These are phyloP conservation scores for Gymnodraco acuticeps DNA, from an alignment of 2,797 vertebrate species.

Conservation along the genomic window DNA sequence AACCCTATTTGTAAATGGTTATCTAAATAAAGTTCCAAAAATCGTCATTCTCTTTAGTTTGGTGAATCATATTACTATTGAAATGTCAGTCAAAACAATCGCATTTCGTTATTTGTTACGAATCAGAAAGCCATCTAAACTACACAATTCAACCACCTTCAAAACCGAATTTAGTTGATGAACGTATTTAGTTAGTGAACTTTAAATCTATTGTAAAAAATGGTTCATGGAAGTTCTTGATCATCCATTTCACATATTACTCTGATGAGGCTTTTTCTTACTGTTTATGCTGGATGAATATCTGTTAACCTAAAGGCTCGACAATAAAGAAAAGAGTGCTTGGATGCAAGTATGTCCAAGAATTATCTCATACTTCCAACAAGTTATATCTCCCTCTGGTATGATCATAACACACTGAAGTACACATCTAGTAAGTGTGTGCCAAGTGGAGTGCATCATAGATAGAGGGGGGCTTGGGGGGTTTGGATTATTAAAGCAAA, in stretches of 20 bases:
- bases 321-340: conserved; percentile 13
- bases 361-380: conserved; percentile 1
- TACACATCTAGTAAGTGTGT: conserved; percentile 25
- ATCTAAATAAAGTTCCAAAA: too few relatives aligned
- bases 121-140: not conserved
- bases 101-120: too few relatives aligned
- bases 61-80: too few relatives aligned
- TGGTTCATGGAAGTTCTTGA: not conserved
- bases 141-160: not conserved
- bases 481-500: conserved; percentile 42
- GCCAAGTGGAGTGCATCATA: conserved; percentile 42
- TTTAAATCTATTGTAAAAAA: not conserved
- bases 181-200: not conserved
- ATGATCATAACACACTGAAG: conserved; percentile 33
- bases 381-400: conserved; percentile 26
- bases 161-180: not conserved
- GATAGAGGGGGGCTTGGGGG: conserved; percentile 30
- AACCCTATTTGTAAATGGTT: too few relatives aligned
- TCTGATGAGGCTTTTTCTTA: not conserved
- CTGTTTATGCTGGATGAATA: not conserved
- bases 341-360: not conserved
- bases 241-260: conserved; percentile 5
- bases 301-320: conserved; percentile 13
- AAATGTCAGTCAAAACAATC: too few relatives aligned
- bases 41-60: too few relatives aligned